These are phyloP conservation scores for Trochalopteron elliotii DNA, from an alignment of 2,113 vertebrate species.

Conservation along the genomic window DNA sequence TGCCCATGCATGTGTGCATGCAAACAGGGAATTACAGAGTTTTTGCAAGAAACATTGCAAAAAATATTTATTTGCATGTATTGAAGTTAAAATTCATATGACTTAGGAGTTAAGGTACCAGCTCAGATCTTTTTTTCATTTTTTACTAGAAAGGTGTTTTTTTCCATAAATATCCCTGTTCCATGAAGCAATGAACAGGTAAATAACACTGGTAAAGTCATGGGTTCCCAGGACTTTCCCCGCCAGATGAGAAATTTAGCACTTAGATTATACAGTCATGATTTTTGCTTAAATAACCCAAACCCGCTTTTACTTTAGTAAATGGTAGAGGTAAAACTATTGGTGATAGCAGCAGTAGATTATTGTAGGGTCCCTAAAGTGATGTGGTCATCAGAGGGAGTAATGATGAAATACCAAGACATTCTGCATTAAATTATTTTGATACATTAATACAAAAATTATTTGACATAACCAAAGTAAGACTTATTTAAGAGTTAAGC, in stretches of 20 bases:
- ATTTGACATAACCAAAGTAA: background rate
- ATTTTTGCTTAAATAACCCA: background rate
- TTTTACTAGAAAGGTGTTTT: background rate
- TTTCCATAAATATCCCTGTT: background rate
- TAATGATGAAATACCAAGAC: background rate
- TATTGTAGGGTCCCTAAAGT: background rate
- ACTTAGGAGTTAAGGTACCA: background rate
- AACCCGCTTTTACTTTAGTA: background rate
- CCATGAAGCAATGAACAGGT: background rate
- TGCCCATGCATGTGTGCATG: background rate
- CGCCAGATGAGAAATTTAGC: background rate
- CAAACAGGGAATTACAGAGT: background rate
- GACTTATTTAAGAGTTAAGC: background rate
- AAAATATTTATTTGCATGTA: background rate
- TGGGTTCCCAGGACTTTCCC: background rate
- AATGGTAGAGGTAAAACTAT: background rate
- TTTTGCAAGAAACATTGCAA: background rate
- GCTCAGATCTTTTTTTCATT: background rate
- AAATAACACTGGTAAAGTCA: accelerated
- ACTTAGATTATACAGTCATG: accelerated
- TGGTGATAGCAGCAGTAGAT: background rate
- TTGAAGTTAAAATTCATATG: background rate
- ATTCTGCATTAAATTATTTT: background rate
- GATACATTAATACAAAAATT: background rate
- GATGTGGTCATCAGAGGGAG: accelerated